Percentiles rank a stretch among this genome's conserved stretches.
These are phyloP conservation scores for Hyla sarda DNA, from an alignment of 2,113 vertebrate genomes.

Conservation along the genomic window DNA sequence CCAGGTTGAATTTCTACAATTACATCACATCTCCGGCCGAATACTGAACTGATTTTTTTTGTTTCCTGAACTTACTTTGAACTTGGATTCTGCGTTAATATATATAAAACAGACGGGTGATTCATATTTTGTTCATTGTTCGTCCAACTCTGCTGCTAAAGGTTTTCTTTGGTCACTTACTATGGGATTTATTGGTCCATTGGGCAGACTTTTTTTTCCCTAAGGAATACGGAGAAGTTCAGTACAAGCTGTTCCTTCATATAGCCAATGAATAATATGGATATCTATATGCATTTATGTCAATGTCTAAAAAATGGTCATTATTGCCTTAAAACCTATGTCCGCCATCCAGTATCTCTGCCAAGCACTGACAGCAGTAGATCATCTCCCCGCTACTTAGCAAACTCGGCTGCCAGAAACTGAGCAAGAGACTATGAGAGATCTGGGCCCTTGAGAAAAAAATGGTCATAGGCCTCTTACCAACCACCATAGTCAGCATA, in stretches of 20 bases:
- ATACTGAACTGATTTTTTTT: background rate
- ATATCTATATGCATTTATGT: background rate
- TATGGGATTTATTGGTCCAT: background rate
- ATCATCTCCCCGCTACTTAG: background rate
- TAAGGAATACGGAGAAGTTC: no score
- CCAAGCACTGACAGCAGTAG: background rate
- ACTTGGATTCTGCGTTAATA: conserved; percentile 30
- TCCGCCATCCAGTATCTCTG: background rate
- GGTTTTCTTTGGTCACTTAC: background rate
- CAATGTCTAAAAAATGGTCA: no score
- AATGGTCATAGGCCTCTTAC: no score
- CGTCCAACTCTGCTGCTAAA: background rate
- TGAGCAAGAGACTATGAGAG: background rate
- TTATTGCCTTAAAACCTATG: background rate
- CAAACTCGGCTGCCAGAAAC: background rate
- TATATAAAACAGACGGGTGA: conserved; percentile 14
- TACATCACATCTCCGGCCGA: background rate
- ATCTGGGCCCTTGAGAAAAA: no score
- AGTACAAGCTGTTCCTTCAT: background rate
- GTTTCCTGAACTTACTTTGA: conserved; percentile 39
- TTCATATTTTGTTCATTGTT: conserved; percentile 1
- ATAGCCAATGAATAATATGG: background rate
- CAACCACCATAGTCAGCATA: no score
- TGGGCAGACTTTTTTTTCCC: background rate
- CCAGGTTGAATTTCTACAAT: conserved; percentile 25